Evolutionary conservation across 2,888 invertebrate species (phyloP), one percentile per base, ranked within the genome.

Genomic region (Hydrotaea diabolus): DNA sequence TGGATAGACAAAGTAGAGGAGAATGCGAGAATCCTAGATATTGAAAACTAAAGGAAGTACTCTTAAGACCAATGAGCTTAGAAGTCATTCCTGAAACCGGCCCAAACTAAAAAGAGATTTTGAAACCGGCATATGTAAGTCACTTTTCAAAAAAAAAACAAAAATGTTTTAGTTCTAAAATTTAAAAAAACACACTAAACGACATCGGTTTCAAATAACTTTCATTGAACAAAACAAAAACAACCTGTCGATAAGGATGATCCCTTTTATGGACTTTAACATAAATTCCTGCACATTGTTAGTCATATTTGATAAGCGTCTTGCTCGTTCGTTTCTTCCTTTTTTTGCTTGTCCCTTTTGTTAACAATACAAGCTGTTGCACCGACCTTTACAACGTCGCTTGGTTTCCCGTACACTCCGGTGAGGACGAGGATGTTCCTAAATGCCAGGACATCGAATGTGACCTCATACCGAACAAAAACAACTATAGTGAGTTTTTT

Each of bases 321-420:
- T 43, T 64, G 2, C 36, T 17, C 36, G n/a, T 36, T n/a, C 39
- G n/a, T 36, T 39, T n/a, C n/a, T 5, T 31, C 7, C 7, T 31
- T 62, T 7, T 26, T 26, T 64, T 64, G 7, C 8, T 11, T 19
- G 17, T 39, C 19, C 36, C 17, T 17, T 43, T 53, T 15, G 53
- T 55, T 39, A 64, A 23, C 69, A 77, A 75, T 49, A 78, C 84
- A 85, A 85, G 81, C 84, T 85, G 84, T 85, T 85, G 84, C 84
- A 81, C 59, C 81, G 84, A 85, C 81, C 84, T 81, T 78, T 79
- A 55, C 69, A 31, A 43, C 55, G 9, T 64, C 19, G 46, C 53
- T 36, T 17, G 72, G 46, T 15, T 17, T 17, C 11, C 2, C 26
- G 15, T 26, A 64, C 23, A 36, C 31, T 17, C 31, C 21, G 2